Evolutionary conservation across 2,888 invertebrate species (phyloP), one percentile per base, ranked within the genome.

Genomic region (Scaptomyza caliginosa): DNA sequence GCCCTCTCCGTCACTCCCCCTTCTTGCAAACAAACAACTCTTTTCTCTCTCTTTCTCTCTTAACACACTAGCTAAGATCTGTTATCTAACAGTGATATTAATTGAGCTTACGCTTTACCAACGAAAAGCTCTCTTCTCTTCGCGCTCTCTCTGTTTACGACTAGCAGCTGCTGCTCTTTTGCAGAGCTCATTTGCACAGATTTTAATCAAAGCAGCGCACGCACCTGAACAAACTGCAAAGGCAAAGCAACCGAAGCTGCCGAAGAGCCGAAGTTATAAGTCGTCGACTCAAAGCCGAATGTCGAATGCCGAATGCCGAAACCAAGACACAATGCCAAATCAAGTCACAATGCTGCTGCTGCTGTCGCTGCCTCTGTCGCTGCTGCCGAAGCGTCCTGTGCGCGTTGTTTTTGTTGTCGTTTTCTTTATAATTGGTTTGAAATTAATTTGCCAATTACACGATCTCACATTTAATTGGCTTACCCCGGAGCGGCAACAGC

Each of bases 361-460:
- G 42, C 43, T n/a, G n/a, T n/a, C n/a, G n/a, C n/a, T 34, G 46
- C 51, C 30, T 28, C 36, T 36, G 30, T 40, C 21, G 42, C 43
- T 36, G 45, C 32, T 39, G 45, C 43, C 58, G 24, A 36, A 40
- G 54, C 46, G 49, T 74, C 55, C 62, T 58, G 40, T 30, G 57
- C 48, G 63, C 38, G 32, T 43, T 52, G 17, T 39, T 39, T 11
- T 39, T 39, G 17, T 4, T 19, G 68, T 80, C 82, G 86, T 86
- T 86, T 88, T 85, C 85, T 87, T 88, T 84, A 88, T 89, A 89
- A 89, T 90, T 89, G 89, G 88, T 87, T 88, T 86, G 88, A 89
- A 88, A 89, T 89, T 89, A 89, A 89, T 89, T 89, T 90, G 89
- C 89, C 89, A 89, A 89, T 89, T 89, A 90, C 89, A 90, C 88